phyloP scores from a whole-genome alignment of 2,888 invertebrate genomes.

The Andrena chrysosceles region DNA sequence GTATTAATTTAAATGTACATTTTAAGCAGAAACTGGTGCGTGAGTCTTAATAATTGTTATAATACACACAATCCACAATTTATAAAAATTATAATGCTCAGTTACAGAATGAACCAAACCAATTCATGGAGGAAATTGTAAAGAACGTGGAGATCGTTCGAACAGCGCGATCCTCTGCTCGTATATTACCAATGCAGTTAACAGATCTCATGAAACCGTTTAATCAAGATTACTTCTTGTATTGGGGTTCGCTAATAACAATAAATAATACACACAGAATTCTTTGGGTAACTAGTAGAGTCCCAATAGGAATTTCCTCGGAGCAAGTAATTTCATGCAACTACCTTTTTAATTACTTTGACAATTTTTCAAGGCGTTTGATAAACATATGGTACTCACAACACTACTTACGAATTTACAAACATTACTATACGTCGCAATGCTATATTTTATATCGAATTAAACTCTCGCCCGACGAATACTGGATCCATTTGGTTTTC shows the following conservation, averaged over 20 bases:
- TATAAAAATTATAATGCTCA: slow-evolving; percentile 49
- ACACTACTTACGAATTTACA: too few species aligned
- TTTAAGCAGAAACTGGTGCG: background rate
- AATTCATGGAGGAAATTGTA: slow-evolving; percentile 84
- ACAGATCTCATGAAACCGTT: slow-evolving; percentile 87
- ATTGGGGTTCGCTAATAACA: slow-evolving; percentile 87
- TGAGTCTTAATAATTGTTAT: background rate
- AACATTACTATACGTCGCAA: too few species aligned
- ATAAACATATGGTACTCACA: too few species aligned
- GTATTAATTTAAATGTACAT: slow-evolving; percentile 78
- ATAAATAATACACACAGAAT: slow-evolving; percentile 85
- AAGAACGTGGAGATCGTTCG: slow-evolving; percentile 86
- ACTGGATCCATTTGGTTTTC: too few species aligned
- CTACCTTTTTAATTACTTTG: background rate
- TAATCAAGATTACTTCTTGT: slow-evolving; percentile 88
- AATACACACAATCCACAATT: background rate
- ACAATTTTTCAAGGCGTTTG: too few species aligned
- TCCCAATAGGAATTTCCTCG: slow-evolving; percentile 86
- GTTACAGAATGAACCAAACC: slow-evolving; percentile 86
- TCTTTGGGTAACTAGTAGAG: slow-evolving; percentile 88
- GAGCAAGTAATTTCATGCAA: slow-evolving; percentile 86
- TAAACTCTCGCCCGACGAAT: too few species aligned
- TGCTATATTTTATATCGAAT: too few species aligned
- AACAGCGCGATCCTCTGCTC: slow-evolving; percentile 85
- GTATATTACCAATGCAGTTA: slow-evolving; percentile 86